Percentiles rank a stretch among this genome's conserved stretches.
Conservation (phyloP, 1,140 invertebrate genomes). For the Pararge aegeria region DNA sequence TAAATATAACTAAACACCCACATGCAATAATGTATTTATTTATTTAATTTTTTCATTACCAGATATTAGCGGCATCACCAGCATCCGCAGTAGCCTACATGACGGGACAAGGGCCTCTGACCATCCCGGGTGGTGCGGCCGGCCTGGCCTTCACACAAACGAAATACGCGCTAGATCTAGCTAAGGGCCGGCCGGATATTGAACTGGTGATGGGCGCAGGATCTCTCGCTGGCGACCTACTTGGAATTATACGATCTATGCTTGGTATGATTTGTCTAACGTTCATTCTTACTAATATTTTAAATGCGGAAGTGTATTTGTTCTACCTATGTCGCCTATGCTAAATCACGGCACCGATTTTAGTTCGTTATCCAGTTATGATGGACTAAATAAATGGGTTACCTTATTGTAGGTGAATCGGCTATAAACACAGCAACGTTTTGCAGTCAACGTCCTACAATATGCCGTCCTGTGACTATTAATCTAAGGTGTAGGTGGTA, state of each 20-base stretch:
- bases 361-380: too few species aligned
- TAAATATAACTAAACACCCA: too few species aligned
- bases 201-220: conserved; percentile 88
- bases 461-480: too few species aligned
- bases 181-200: conserved; percentile 84
- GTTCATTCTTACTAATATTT: not conserved
- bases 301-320: too few species aligned
- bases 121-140: conserved; percentile 86
- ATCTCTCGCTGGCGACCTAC: conserved; percentile 85
- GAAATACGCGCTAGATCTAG: conserved; percentile 52
- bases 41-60: conserved; percentile 6
- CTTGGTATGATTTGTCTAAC: conserved; percentile 58
- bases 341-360: too few species aligned
- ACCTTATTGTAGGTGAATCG: too few species aligned
- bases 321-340: too few species aligned
- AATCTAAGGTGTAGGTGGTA: too few species aligned
- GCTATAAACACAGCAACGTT: too few species aligned
- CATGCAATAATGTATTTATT: too few species aligned
- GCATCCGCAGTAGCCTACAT: conserved; percentile 81
- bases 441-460: too few species aligned
- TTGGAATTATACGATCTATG: conserved; percentile 83
- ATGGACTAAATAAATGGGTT: too few species aligned
- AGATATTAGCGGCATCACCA: conserved; percentile 74
- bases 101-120: conserved; percentile 83
- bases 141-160: conserved; percentile 85